Base-by-base conservation (phyloP, 1,140 invertebrate genomes). In the Dendrolimus kikuchii region DNA sequence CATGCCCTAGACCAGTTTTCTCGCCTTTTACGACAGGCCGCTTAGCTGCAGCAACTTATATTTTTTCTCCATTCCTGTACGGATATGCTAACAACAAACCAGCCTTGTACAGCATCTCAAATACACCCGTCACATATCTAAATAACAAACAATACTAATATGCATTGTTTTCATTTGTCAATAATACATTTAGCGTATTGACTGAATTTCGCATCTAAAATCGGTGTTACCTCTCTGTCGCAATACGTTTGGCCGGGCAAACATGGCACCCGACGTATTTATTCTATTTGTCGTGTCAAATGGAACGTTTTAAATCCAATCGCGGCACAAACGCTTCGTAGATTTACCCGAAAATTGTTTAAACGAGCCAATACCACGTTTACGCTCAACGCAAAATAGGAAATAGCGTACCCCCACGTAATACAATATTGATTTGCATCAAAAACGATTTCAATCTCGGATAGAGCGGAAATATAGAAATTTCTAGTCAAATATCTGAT, bases 231-330 rank as follows among this genome's bases (percentile, higher is more conserved):
- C 7, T n/a, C n/a, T 7, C 43, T 45, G 5, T 7, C 55, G 53
- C 57, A 59, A 57, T 64, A 52, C 58, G 63, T 63, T 66, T 68
- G 38, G 49, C 47, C 50, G 38, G 45, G 39, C 60, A 60, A 62
- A 62, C 49, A 58, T 49, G 49, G 53, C 49, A 43, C 41, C 48
- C 39, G 51, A 44, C 37, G 41, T 51, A 60, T 49, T 57, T 51
- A 60, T 49, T 57, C 60, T 69, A 59, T 67, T 69, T 71, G 64
- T 66, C 48, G 62, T 65, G 66, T 62, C 62, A 69, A 74, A 74
- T 66, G 64, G 66, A 66, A 71, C 66, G 66, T 61, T 68, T 70
- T 66, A 65, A 71, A 71, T 64, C 60, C 62, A 60, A 67, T 61
- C 57, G 48, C 10, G 60, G 48, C 49, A 57, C 43, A 61, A 54